Evolutionary conservation across 2,797 vertebrate species (phyloP), one percentile per base, ranked within the genome.

Genomic region (Tachyglossus aculeatus): DNA sequence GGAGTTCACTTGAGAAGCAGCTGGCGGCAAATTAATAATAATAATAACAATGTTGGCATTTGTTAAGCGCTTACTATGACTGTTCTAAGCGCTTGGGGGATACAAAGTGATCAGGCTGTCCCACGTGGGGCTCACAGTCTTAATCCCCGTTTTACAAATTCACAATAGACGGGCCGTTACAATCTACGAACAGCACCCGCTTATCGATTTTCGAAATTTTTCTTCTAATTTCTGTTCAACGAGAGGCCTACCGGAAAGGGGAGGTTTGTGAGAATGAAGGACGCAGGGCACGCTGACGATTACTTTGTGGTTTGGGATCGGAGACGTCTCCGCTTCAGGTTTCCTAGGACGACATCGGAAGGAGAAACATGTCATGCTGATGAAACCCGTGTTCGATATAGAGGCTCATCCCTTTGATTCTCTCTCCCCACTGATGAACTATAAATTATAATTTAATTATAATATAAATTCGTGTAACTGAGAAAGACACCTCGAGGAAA

Each of bases 211-310:
- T 38, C 44, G n/a, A 45, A 63, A 12, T 55, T 58, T 43, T 52
- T 11, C 16, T 25, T 52, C 18, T 34, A 6, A 34, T 40, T 12
- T 31, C 15, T 66, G 16, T 48, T 58, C 15, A 22, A 60, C 19
- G 24, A 51, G 55, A 70, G 71, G 89, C 92, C 0, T 92, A 98
- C 98, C 97, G 84, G 95, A 86, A 18, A 99, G 94, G 15, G 95
- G 94, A 2, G 98, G 98, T 65, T 99, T 99, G 71, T 98, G 98
- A 58, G 98, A 99, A 84, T 99, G 98, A 45, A 99, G 94, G 21
- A 83, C 82, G 73, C 96, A 98, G 5, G 98, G 98, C 47, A 98
- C 82, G 38, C 96, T 98, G 88, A 99, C 93, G 40, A 99, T 90
- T 83, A 99, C 67, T 50, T 92, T 94, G 27, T 91, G 91, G 62